Conservation (phyloP, 2,113 vertebrate genomes). For the Chaetura pelagica region DNA sequence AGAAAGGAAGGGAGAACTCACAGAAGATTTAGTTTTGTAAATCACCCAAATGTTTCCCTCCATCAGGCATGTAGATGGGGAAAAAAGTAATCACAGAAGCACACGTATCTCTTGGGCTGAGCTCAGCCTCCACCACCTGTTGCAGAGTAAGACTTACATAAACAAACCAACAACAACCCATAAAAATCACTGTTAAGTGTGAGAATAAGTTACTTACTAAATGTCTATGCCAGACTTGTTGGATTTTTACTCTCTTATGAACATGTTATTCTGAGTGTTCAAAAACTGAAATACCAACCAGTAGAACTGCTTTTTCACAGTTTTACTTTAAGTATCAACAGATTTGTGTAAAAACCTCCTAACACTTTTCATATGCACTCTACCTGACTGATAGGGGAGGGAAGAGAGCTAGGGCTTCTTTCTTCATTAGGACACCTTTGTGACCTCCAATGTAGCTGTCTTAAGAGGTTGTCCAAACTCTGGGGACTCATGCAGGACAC, state of each 20-base stretch:
- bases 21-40: not conserved
- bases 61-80: not conserved
- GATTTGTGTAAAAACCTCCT: not conserved
- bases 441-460: not conserved
- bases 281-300: not conserved
- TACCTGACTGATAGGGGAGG: not conserved
- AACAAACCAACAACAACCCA: not conserved
- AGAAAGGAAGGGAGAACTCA: not conserved
- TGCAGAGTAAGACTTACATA: not conserved
- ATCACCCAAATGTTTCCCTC: not conserved
- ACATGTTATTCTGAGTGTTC: not conserved
- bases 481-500: not conserved
- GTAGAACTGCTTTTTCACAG: not conserved
- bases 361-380: not conserved
- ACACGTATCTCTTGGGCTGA: not conserved
- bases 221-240: not conserved
- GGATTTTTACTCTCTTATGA: not conserved
- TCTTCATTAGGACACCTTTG: not conserved
- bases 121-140: not conserved
- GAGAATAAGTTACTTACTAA: not conserved
- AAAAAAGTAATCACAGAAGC: not conserved
- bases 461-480: not conserved
- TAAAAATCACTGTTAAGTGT: not conserved
- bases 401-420: not conserved
- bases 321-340: not conserved